phyloP scores from a whole-genome alignment of 1,140 invertebrate species.

The Triops cancriformis region DNA sequence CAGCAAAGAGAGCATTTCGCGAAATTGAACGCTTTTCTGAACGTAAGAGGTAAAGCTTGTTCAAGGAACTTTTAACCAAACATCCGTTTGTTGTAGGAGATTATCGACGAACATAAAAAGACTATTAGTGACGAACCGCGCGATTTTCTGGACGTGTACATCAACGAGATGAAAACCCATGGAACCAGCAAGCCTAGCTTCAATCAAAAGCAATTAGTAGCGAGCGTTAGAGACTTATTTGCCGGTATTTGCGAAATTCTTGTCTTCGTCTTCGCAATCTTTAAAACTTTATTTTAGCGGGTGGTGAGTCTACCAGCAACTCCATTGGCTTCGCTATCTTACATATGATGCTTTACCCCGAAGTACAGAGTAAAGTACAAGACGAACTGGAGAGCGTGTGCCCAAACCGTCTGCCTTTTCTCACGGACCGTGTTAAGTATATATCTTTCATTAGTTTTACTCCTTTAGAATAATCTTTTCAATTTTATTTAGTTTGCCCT shows the following conservation, averaged over 20 bases:
- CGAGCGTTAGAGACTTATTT: background rate
- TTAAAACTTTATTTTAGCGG: conserved; percentile 21
- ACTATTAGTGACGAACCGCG: conserved; percentile 22
- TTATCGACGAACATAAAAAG: conserved; percentile 27
- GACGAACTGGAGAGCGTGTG: conserved; percentile 61
- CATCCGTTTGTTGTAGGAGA: conserved; percentile 22
- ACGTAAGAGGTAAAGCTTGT: background rate
- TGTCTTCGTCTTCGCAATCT: background rate
- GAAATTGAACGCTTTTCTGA: conserved; percentile 24
- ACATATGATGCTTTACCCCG: conserved; percentile 51
- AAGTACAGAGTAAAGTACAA: conserved; percentile 53
- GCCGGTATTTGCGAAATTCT: background rate
- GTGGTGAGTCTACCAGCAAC: conserved; percentile 22
- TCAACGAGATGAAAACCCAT: conserved; percentile 24
- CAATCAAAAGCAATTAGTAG: background rate
- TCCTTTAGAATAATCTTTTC: too few relatives aligned
- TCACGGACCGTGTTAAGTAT: conserved; percentile 50
- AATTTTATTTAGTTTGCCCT: conserved; percentile 19
- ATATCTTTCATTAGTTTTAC: conserved; percentile 24
- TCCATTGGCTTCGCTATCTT: conserved; percentile 47
- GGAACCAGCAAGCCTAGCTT: background rate
- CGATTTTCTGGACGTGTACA: conserved; percentile 27
- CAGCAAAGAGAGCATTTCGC: conserved; percentile 13
- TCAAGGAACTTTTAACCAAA: background rate
- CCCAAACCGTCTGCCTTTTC: conserved; percentile 50